These are phyloP conservation scores for Ophiothrix spiculata DNA, from an alignment of 35 echinoderm and acorn worm genomes.

Conservation along the genomic window DNA sequence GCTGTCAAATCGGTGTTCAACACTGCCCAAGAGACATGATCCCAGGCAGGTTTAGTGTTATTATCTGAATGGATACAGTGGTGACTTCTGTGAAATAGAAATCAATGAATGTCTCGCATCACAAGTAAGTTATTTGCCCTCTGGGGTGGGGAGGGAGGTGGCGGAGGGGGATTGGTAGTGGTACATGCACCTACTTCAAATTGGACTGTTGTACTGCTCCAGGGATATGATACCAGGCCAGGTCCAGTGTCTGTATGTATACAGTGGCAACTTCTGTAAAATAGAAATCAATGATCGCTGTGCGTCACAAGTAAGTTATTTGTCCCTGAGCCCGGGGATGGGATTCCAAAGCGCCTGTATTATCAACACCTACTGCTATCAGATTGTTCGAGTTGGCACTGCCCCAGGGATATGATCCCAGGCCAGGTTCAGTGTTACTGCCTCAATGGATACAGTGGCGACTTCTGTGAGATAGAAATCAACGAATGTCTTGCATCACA, in stretches of 20 bases:
- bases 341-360: conserved; percentile 88
- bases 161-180: too few relatives aligned
- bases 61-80: conserved; percentile 81
- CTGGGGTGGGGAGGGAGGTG: too few relatives aligned
- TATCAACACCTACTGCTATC: conserved; percentile 71
- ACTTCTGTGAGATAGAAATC: conserved; percentile 86
- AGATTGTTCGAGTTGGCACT: conserved; percentile 34
- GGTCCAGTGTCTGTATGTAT: too few relatives aligned
- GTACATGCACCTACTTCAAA: too few relatives aligned
- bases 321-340: too few relatives aligned
- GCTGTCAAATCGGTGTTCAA: conserved; percentile 61
- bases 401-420: conserved; percentile 48
- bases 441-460: conserved; percentile 79
- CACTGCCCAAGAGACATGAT: conserved; percentile 57
- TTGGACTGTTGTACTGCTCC: too few relatives aligned
- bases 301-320: conserved; percentile 18
- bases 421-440: conserved; percentile 87
- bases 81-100: conserved; percentile 80
- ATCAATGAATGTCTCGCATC: conserved; percentile 78
- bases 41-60: conserved; percentile 71
- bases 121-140: too few relatives aligned
- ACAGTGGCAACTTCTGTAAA: conserved; percentile 78
- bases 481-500: conserved; percentile 71
- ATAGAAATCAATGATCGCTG: conserved; percentile 90
- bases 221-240: too few relatives aligned